phyloP scores from a whole-genome alignment of 2,113 vertebrate genomes.

The Grallaria varia region DNA sequence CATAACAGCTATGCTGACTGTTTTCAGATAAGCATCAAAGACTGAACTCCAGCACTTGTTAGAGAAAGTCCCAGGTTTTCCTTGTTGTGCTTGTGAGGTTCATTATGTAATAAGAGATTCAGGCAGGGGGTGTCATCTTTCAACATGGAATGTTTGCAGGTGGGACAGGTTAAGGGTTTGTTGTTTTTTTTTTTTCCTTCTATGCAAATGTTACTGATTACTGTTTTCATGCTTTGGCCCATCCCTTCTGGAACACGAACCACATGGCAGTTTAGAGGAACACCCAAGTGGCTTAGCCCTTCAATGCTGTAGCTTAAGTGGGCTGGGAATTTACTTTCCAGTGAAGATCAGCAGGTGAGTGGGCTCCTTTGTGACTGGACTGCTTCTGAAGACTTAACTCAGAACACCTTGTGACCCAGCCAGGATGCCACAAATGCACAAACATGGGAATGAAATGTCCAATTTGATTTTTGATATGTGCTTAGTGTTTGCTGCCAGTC shows the following conservation, averaged over 20 bases:
- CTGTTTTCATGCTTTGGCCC: constrained; percentile 13
- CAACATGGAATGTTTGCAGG: not conserved
- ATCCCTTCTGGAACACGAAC: not conserved
- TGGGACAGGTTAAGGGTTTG: not conserved
- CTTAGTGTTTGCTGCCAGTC: not conserved
- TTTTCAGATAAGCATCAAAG: not conserved
- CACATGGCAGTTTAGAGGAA: not conserved
- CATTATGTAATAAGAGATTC: not conserved
- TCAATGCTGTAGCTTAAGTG: not conserved
- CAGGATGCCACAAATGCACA: not conserved
- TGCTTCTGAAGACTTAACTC: not conserved
- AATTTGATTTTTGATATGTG: fast-evolving
- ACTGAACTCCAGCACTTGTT: not conserved
- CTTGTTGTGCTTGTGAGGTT: not conserved
- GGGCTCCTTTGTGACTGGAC: not conserved
- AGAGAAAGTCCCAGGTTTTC: not conserved
- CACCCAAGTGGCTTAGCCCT: not conserved
- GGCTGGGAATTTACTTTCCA: not conserved
- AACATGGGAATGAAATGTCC: not conserved
- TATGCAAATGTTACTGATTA: constrained; percentile 23
- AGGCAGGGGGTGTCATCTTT: not conserved
- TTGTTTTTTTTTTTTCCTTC: not conserved
- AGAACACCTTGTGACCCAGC: not conserved
- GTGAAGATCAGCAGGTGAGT: not conserved
- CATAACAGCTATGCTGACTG: not conserved